Evolutionary conservation across 2,797 vertebrate genomes (phyloP).

Genomic region (Antrozous pallidus): DNA sequence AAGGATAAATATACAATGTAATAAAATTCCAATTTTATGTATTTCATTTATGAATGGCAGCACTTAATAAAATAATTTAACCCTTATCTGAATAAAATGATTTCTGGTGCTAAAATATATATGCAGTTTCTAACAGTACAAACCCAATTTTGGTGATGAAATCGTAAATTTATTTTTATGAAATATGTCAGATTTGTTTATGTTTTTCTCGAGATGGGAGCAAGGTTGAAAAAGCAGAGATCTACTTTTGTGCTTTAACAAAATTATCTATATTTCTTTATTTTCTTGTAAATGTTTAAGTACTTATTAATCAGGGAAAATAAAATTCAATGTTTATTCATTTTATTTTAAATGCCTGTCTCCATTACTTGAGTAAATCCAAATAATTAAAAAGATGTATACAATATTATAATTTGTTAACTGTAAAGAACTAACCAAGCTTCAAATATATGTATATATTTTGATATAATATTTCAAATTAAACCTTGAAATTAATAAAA

Average conservation of each 20-base stretch:
- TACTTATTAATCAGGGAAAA: neutral
- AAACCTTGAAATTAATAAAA: neutral
- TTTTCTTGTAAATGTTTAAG: neutral
- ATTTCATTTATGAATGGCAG: neutral
- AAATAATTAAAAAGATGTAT: neutral
- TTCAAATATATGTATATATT: neutral
- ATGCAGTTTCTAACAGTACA: neutral
- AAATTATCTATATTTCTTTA: neutral
- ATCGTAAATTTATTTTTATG: neutral
- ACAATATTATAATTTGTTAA: neutral
- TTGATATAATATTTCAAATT: neutral
- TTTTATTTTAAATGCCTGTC: neutral
- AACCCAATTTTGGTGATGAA: neutral
- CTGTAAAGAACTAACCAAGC: neutral
- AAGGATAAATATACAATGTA: neutral
- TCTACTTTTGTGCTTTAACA: neutral
- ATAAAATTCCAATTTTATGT: neutral
- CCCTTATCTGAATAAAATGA: neutral
- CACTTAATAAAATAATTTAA: neutral
- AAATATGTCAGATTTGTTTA: neutral
- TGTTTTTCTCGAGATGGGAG: neutral
- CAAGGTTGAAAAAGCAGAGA: neutral
- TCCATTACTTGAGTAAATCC: neutral
- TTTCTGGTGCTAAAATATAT: neutral
- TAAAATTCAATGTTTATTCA: neutral